These are phyloP conservation scores for Scortum barcoo DNA, from an alignment of 2,113 vertebrate genomes.

Conservation along the genomic window DNA sequence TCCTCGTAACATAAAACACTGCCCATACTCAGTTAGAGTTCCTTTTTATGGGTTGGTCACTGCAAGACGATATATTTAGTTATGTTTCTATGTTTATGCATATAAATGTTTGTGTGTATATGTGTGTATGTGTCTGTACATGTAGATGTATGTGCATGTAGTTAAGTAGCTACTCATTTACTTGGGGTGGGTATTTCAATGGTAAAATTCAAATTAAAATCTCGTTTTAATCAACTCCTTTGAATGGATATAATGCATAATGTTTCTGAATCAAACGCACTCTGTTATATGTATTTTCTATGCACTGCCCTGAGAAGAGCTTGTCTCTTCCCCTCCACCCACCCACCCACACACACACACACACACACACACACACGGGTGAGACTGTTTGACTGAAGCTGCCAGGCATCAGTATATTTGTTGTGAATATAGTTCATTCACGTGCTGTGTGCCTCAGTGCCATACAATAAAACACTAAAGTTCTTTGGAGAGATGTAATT, in stretches of 20 bases:
- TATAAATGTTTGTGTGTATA: neutral
- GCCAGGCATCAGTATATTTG: constrained; percentile 15
- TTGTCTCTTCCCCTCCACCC: neutral
- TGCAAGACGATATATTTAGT: neutral
- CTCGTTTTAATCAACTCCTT: neutral
- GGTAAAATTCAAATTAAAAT: neutral
- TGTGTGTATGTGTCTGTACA: neutral
- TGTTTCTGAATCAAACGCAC: neutral
- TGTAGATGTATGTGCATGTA: too few species aligned
- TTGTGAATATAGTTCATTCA: constrained; percentile 13
- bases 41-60: neutral
- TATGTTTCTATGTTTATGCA: neutral
- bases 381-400: constrained; percentile 8
- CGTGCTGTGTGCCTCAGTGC: constrained; percentile 1
- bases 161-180: neutral
- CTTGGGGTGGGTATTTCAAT: neutral
- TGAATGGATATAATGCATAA: neutral
- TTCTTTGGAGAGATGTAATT: constrained; percentile 28
- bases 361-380: neutral
- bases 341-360: neutral
- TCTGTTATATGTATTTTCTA: neutral
- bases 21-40: neutral
- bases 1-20: neutral
- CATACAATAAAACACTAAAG: neutral
- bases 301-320: neutral